Evolutionary conservation across 2,888 invertebrate genomes (phyloP).

Genomic region (Drosophila antonietae): DNA sequence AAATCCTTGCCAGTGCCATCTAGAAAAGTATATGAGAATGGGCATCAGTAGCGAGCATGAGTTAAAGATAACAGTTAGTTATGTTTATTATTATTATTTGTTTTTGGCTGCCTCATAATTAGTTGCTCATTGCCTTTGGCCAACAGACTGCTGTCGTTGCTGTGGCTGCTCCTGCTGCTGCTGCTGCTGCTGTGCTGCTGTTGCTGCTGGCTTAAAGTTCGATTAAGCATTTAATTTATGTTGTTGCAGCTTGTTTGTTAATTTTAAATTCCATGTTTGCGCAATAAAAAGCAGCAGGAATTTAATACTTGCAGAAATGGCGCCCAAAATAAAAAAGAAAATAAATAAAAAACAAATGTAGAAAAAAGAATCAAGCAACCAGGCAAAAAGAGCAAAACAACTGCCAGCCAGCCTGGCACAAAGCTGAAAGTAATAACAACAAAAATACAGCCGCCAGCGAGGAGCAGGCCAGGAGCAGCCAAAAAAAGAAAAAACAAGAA

Average conservation of each 20-base stretch:
- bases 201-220: constrained; percentile 37
- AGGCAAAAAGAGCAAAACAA: constrained; percentile 33
- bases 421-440: constrained; percentile 71
- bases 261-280: constrained; percentile 77
- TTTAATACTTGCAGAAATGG: constrained; percentile 72
- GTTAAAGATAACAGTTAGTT: constrained; percentile 57
- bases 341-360: not conserved
- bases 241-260: constrained; percentile 63
- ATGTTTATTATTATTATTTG: constrained; percentile 62
- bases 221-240: constrained; percentile 47
- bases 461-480: constrained; percentile 7
- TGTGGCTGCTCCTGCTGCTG: constrained; percentile 10
- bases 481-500: constrained; percentile 25
- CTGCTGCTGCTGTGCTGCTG: constrained; percentile 5
- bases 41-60: not conserved
- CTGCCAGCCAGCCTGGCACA: constrained; percentile 32
- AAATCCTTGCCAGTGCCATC: constrained; percentile 89
- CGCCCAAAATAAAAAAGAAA: constrained; percentile 12
- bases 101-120: constrained; percentile 54
- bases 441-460: constrained; percentile 48
- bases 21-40: constrained; percentile 35
- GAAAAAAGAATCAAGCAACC: constrained; percentile 22
- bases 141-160: constrained; percentile 11
- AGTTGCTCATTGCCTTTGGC: constrained; percentile 50
- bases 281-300: constrained; percentile 71